These are phyloP conservation scores for Podocnemis expansa DNA, from an alignment of 2,113 vertebrate species.

Conservation along the genomic window DNA sequence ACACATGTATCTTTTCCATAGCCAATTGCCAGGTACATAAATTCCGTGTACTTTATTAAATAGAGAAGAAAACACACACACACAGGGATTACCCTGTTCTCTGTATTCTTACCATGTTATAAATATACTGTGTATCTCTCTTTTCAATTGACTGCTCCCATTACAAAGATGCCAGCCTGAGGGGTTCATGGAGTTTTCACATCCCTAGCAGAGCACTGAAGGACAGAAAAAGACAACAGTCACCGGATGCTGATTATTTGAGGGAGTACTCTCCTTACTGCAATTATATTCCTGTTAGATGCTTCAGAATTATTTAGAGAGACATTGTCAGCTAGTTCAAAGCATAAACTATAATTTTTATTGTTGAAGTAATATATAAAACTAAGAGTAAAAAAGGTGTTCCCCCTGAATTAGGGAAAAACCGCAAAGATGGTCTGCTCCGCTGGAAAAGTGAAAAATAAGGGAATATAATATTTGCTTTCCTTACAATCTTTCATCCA, in stretches of 20 bases:
- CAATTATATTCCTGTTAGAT: slow-evolving; percentile 47
- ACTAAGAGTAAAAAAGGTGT: not conserved
- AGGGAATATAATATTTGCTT: not conserved
- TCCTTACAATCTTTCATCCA: not conserved
- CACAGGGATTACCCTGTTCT: rapidly evolving
- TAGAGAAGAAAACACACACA: not conserved
- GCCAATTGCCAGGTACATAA: not conserved
- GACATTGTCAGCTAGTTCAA: slow-evolving; percentile 48
- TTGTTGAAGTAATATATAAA: not conserved
- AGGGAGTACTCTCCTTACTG: slow-evolving; percentile 41
- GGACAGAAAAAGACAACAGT: slow-evolving; percentile 53
- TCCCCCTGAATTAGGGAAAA: not conserved
- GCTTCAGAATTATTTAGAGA: slow-evolving; percentile 59
- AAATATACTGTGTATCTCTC: slow-evolving; percentile 10
- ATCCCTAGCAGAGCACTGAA: slow-evolving; percentile 52
- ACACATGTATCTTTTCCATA: not conserved
- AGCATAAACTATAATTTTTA: not conserved
- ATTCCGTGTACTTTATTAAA: not conserved
- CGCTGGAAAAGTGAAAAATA: not conserved
- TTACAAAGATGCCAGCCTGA: slow-evolving; percentile 27
- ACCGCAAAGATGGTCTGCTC: not conserved
- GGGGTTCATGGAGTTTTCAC: slow-evolving; percentile 29
- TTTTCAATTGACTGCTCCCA: slow-evolving; percentile 53
- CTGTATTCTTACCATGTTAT: not conserved
- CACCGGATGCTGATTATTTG: slow-evolving; percentile 16